Conservation (phyloP, 2,888 invertebrate species). For the Stenichneumon culpator region DNA sequence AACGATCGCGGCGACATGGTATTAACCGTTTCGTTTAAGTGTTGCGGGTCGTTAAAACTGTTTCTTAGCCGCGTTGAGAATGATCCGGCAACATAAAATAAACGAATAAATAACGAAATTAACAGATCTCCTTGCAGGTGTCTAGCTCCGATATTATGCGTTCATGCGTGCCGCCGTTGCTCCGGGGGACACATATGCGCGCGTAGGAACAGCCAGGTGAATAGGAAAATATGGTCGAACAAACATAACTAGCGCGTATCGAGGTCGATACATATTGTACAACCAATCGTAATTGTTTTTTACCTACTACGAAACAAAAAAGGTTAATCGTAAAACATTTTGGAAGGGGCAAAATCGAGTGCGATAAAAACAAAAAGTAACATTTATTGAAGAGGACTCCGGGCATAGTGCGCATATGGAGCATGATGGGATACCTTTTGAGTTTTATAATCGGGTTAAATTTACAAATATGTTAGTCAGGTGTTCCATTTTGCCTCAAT, state of each 20-base stretch:
- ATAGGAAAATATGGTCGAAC: conserved; percentile 37
- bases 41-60: conserved; percentile 52
- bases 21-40: conserved; percentile 60
- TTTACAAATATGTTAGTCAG: no score
- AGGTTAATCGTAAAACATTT: background rate
- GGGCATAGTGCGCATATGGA: background rate
- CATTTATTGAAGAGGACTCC: background rate
- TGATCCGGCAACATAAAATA: conserved; percentile 27
- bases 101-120: conserved; percentile 33
- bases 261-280: background rate
- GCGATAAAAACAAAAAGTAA: background rate
- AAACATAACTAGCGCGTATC: conserved; percentile 17
- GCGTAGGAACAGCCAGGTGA: conserved; percentile 4
- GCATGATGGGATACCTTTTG: no score
- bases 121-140: conserved; percentile 6
- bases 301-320: background rate
- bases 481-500: no score
- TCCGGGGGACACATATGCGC: background rate
- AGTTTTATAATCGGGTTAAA: no score
- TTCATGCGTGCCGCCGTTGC: background rate
- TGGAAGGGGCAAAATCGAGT: background rate
- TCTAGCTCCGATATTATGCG: background rate
- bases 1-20: conserved; percentile 54
- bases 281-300: conserved; percentile 26
- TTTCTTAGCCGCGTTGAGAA: conserved; percentile 23